Percentiles rank a stretch among this genome's conserved stretches.
phyloP scores from a whole-genome alignment of 2,113 vertebrate genomes.

The cat (Felis catus) region DNA sequence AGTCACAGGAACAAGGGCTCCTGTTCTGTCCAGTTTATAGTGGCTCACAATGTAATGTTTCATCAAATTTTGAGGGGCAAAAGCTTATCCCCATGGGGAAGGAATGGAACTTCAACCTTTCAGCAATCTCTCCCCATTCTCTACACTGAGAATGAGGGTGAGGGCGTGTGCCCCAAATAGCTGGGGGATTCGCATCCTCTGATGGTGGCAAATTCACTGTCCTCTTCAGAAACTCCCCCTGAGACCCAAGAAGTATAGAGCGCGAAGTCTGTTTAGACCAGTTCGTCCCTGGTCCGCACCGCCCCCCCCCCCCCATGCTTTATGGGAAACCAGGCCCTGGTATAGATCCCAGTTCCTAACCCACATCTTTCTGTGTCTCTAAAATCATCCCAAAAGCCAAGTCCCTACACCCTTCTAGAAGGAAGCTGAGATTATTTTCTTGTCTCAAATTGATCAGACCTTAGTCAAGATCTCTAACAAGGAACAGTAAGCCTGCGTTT shows the following conservation, averaged over 20 bases:
- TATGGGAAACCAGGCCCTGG: not conserved
- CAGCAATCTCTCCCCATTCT: not conserved
- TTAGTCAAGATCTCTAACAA: not conserved
- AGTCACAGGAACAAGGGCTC: not conserved
- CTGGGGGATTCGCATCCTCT: not conserved
- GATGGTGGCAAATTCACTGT: not conserved
- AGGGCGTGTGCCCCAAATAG: not conserved
- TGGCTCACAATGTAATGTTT: not conserved
- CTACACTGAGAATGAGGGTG: not conserved
- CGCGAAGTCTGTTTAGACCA: not conserved
- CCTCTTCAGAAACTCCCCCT: not conserved
- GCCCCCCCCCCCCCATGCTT: not conserved
- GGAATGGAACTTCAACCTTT: not conserved
- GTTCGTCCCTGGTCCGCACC: not conserved
- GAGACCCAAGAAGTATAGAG: not conserved
- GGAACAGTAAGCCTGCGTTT: not conserved
- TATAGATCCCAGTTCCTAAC: not conserved
- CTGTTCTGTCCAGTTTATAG: not conserved
- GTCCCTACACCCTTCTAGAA: not conserved
- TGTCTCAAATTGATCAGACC: not conserved
- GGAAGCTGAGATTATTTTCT: not conserved
- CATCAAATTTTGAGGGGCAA: not conserved
- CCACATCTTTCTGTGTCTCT: not conserved
- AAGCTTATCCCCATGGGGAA: not conserved
- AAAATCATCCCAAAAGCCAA: conserved; percentile 28